Conservation (phyloP, 2,113 vertebrate genomes). For the Mastomys coucha region DNA sequence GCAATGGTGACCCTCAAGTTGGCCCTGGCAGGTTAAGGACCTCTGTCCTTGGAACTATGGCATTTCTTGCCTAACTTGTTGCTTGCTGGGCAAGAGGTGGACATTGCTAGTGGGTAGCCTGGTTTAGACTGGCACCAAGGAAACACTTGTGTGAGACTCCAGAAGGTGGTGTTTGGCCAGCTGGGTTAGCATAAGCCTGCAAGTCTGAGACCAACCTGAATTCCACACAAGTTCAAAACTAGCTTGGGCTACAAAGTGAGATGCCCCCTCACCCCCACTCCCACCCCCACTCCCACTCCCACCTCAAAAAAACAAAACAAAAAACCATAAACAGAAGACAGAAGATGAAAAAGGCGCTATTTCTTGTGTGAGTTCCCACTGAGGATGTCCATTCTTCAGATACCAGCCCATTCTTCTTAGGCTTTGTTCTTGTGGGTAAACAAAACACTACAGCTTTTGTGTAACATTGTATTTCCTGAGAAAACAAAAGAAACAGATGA, state of each 20-base stretch:
- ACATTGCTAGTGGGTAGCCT: neutral
- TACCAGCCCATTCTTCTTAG: neutral
- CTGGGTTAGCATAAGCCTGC: neutral
- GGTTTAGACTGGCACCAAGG: neutral
- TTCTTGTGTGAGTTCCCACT: neutral
- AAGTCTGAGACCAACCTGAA: neutral
- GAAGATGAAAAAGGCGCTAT: neutral
- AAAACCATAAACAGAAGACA: neutral
- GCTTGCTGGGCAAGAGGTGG: neutral
- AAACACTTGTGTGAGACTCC: neutral
- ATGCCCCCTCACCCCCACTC: too few species aligned
- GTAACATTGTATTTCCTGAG: slow-evolving; percentile 20
- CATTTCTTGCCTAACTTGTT: neutral
- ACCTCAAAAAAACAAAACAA: neutral
- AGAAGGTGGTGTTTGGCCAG: neutral
- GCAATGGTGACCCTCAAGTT: neutral
- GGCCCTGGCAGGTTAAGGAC: neutral
- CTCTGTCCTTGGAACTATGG: neutral
- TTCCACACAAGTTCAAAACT: neutral
- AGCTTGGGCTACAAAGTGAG: neutral
- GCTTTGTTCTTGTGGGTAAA: slow-evolving; percentile 34
- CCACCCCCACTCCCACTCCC: neutral
- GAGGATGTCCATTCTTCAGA: neutral
- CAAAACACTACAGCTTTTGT: neutral
- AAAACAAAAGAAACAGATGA: slow-evolving; percentile 33